phyloP scores from a whole-genome alignment of 2,113 vertebrate genomes.

The Dolichotis patagonum region DNA sequence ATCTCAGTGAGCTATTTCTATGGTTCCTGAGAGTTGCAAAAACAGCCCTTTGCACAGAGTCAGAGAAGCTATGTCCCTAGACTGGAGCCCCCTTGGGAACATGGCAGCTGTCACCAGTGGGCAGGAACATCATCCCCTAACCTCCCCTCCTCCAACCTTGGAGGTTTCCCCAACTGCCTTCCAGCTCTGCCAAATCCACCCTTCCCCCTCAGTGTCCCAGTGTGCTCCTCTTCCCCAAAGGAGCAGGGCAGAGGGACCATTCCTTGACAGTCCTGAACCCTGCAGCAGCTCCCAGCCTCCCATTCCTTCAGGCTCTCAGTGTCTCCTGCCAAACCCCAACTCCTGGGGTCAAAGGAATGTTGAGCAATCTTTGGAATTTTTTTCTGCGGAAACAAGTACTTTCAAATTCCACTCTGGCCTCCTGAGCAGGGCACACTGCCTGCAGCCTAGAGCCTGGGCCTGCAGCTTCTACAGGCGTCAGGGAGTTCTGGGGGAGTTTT shows the following conservation, averaged over 20 bases:
- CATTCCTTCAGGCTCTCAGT: not conserved
- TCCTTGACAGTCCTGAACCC: not conserved
- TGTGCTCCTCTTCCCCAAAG: not conserved
- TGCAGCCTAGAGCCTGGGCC: conserved; percentile 4
- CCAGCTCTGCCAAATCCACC: not conserved
- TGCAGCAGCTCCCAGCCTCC: not conserved
- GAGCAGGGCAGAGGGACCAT: not conserved
- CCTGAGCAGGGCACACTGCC: conserved; percentile 63
- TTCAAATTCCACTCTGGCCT: conserved; percentile 78
- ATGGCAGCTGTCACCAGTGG: not conserved
- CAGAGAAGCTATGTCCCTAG: not conserved
- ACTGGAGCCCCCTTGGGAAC: not conserved
- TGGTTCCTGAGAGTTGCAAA: not conserved
- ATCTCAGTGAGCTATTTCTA: not conserved
- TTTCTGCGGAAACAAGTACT: conserved; percentile 75
- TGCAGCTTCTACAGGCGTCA: not conserved
- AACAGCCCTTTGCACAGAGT: not conserved
- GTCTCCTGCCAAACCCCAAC: conserved; percentile 67
- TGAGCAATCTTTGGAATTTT: conserved; percentile 82
- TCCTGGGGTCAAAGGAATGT: conserved; percentile 77
- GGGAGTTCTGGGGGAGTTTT: conserved; percentile 63
- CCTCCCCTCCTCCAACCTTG: not conserved
- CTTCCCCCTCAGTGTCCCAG: not conserved
- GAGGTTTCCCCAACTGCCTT: not conserved
- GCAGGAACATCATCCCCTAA: not conserved